Evolutionary conservation across 2,113 vertebrate species (phyloP).

Genomic region (Leucosticte australis): DNA sequence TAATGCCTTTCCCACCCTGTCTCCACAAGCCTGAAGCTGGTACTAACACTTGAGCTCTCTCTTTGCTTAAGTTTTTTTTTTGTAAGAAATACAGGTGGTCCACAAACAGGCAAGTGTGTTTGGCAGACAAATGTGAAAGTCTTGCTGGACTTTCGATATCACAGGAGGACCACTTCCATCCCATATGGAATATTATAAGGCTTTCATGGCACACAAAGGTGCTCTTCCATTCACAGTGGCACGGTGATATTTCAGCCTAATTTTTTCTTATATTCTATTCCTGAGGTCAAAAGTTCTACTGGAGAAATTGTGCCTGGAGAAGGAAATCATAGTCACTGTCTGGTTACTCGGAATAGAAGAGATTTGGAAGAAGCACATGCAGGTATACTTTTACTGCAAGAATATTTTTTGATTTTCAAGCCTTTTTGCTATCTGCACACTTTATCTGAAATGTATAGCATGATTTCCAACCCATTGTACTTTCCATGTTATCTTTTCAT

Average conservation of each 20-base stretch:
- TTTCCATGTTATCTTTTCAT: background rate
- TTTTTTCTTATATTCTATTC: background rate
- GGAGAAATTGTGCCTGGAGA: background rate
- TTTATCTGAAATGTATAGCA: background rate
- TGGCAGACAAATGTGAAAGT: background rate
- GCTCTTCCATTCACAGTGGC: background rate
- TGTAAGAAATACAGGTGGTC: background rate
- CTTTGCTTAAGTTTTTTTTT: background rate
- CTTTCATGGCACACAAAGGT: background rate
- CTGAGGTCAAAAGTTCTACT: background rate
- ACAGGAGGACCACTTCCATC: fast-evolving
- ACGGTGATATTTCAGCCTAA: background rate
- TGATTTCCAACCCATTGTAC: background rate
- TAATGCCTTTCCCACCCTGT: background rate
- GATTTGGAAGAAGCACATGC: background rate
- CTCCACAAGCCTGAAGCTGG: background rate
- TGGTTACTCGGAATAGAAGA: background rate
- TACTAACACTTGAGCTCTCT: background rate
- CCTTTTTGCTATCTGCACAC: background rate
- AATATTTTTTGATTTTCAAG: background rate
- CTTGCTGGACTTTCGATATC: background rate
- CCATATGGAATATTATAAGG: background rate
- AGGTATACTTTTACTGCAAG: background rate
- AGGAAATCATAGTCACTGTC: background rate
- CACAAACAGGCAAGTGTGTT: background rate